Conservation (phyloP, 1,140 invertebrate species). For the Drosophila ananassae region DNA sequence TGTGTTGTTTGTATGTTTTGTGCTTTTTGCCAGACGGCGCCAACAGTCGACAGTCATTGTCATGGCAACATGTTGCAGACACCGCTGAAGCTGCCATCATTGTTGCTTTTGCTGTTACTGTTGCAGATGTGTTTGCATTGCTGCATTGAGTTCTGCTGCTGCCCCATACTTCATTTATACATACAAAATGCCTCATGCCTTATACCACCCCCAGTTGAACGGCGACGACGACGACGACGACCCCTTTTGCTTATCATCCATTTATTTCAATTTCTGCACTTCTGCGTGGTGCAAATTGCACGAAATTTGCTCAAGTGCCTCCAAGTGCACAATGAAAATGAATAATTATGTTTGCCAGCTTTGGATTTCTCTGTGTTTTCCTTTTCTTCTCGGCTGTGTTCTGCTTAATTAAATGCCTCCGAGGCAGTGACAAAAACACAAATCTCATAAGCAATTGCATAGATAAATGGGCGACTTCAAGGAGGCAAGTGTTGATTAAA, state of each 20-base stretch:
- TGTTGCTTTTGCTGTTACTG: constrained; percentile 22
- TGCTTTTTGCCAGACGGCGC: constrained; percentile 60
- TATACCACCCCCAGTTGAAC: background rate
- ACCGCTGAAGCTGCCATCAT: constrained; percentile 21
- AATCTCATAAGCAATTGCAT: constrained; percentile 20
- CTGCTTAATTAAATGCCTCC: constrained; percentile 70
- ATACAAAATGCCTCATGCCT: background rate
- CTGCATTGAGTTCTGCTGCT: constrained; percentile 23
- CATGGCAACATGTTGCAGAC: constrained; percentile 77
- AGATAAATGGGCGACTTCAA: background rate
- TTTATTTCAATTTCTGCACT: constrained; percentile 80
- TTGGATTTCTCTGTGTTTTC: constrained; percentile 16
- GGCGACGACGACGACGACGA: background rate
- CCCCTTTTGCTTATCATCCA: constrained; percentile 56
- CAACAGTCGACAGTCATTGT: constrained; percentile 72
- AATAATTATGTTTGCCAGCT: constrained; percentile 67
- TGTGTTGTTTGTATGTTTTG: background rate
- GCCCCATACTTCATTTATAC: constrained; percentile 21
- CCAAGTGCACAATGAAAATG: constrained; percentile 54
- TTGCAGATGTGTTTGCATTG: constrained; percentile 9
- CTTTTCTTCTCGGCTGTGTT: constrained; percentile 2
- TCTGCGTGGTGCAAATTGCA: constrained; percentile 67
- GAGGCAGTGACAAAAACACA: constrained; percentile 50
- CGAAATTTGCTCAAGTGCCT: constrained; percentile 67
- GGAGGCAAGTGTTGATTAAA: background rate